phyloP scores from a whole-genome alignment of 2,113 vertebrate species.

The Prietella phreatophila region DNA sequence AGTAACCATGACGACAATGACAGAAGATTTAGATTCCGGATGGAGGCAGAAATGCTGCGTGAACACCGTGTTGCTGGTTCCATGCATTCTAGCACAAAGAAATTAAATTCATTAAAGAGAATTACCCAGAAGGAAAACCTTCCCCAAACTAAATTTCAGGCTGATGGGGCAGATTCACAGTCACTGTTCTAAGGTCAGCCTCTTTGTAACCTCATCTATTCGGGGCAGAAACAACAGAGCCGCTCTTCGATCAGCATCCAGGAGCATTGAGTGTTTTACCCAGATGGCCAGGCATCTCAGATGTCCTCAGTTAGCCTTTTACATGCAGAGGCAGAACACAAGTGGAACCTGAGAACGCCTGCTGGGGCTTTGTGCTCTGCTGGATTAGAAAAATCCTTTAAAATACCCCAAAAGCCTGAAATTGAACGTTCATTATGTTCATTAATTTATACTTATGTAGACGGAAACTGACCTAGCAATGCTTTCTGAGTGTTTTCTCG shows the following conservation, averaged over 20 bases:
- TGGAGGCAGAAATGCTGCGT: not conserved
- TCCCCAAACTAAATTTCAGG: constrained; percentile 22
- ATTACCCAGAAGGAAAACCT: constrained; percentile 31
- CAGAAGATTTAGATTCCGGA: not conserved
- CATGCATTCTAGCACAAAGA: constrained; percentile 23
- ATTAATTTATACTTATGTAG: not conserved
- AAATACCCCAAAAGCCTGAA: not conserved
- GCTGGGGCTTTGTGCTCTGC: constrained; percentile 32
- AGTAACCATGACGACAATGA: not conserved
- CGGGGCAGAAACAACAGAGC: constrained; percentile 22
- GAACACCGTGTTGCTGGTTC: not conserved
- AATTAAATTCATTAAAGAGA: constrained; percentile 35
- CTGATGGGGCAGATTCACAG: not conserved
- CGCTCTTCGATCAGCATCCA: constrained; percentile 13
- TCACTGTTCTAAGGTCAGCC: constrained; percentile 8
- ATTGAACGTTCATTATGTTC: not conserved
- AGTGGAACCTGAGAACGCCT: constrained; percentile 20
- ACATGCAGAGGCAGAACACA: constrained; percentile 12
- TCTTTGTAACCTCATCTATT: constrained; percentile 9
- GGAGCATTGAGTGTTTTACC: constrained; percentile 31
- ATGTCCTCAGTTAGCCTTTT: constrained; percentile 42
- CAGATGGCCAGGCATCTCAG: constrained; percentile 42
- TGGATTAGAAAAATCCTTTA: not conserved
- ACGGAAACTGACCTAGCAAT: not conserved
- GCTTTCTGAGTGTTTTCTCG: not conserved